Percentiles rank a stretch among this genome's conserved stretches.
These are phyloP conservation scores for Perca flavescens DNA, from an alignment of 2,113 vertebrate species.

Conservation along the genomic window DNA sequence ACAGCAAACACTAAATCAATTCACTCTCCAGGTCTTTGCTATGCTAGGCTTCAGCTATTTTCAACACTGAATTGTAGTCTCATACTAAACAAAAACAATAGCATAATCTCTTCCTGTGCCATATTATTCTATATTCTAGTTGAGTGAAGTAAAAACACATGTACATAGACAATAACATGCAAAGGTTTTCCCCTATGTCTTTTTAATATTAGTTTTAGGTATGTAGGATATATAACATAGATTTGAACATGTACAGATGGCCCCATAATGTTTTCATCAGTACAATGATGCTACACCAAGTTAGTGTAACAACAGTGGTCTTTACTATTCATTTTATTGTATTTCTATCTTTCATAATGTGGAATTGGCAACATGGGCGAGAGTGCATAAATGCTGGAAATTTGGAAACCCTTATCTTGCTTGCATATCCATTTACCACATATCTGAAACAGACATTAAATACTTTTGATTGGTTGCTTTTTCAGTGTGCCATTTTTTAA, in stretches of 20 bases:
- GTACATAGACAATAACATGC: neutral
- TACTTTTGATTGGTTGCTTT: slow-evolving; percentile 6
- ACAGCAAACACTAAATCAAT: neutral
- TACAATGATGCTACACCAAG: neutral
- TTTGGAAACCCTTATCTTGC: neutral
- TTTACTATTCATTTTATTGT: neutral
- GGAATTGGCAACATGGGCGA: neutral
- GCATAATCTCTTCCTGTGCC: neutral
- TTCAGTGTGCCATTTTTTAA: slow-evolving; percentile 19
- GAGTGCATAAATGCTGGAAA: neutral
- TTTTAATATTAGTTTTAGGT: neutral
- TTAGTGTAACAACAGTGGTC: neutral
- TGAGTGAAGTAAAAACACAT: neutral
- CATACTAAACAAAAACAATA: neutral
- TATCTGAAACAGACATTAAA: neutral
- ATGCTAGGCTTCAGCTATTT: neutral
- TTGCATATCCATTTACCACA: neutral
- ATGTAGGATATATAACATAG: neutral
- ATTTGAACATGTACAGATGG: neutral
- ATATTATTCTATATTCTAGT: neutral
- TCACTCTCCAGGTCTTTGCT: neutral
- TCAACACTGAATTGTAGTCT: neutral
- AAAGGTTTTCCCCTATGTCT: neutral
- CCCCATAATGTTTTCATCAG: neutral
- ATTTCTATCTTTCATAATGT: neutral